These are phyloP conservation scores for Eilema caniola DNA, from an alignment of 2,888 invertebrate genomes.

Conservation along the genomic window DNA sequence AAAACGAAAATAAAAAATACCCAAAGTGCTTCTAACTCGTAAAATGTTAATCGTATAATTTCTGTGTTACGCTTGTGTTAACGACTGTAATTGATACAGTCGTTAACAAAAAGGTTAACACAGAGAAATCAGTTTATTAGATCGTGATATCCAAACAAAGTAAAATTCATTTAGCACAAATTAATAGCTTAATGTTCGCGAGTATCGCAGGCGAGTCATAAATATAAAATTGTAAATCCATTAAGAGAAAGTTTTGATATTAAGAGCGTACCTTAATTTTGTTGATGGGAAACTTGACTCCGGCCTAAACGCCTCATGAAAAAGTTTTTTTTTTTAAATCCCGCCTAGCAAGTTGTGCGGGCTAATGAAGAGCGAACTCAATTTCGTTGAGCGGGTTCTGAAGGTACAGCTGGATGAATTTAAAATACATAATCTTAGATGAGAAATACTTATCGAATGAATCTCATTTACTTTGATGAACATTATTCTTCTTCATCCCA, in stretches of 20 bases:
- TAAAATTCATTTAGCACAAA: slow-evolving; percentile 57
- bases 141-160: slow-evolving; percentile 40
- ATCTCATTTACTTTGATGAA: neutral
- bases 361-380: slow-evolving; percentile 82
- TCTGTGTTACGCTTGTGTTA: neutral
- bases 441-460: slow-evolving; percentile 20
- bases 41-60: neutral
- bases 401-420: slow-evolving; percentile 34
- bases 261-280: slow-evolving; percentile 82
- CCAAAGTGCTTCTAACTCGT: neutral
- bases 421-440: slow-evolving; percentile 21
- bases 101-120: slow-evolving; percentile 8
- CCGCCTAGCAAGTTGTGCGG: slow-evolving; percentile 62
- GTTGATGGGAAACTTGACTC: slow-evolving; percentile 83
- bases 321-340: slow-evolving; percentile 72
- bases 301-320: slow-evolving; percentile 75
- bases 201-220: slow-evolving; percentile 57
- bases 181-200: slow-evolving; percentile 66
- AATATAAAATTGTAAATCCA: slow-evolving; percentile 84
- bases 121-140: slow-evolving; percentile 29
- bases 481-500: neutral
- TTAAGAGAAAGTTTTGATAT: slow-evolving; percentile 81
- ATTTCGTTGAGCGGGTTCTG: slow-evolving; percentile 65
- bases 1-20: neutral
- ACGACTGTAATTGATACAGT: slow-evolving; percentile 4